Evolutionary conservation across 1,140 invertebrate genomes (phyloP).

Genomic region (Rhizoglyphus robini): DNA sequence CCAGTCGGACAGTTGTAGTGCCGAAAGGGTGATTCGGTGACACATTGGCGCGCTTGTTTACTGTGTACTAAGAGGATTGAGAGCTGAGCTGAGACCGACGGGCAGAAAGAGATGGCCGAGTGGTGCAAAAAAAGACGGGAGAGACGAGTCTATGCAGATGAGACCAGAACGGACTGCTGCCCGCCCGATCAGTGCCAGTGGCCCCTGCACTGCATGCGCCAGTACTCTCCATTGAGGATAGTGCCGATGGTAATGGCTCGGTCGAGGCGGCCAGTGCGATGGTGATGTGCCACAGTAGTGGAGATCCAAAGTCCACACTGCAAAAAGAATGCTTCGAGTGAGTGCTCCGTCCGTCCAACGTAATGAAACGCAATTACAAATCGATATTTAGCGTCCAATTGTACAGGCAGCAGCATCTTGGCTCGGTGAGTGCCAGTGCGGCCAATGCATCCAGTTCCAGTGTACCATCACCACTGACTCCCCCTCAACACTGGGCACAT

Average conservation of each 20-base stretch:
- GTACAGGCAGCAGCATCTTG: slow-evolving; percentile 8
- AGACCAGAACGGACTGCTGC: too few relatives aligned
- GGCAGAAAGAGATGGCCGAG: neutral
- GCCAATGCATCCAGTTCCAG: neutral
- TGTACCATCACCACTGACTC: neutral
- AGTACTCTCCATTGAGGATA: neutral
- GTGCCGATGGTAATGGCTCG: neutral
- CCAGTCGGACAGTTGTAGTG: too few relatives aligned
- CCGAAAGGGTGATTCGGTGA: neutral
- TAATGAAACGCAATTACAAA: slow-evolving; percentile 15
- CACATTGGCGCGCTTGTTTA: slow-evolving; percentile 7
- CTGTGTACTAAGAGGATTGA: slow-evolving; percentile 8
- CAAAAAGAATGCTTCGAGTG: neutral
- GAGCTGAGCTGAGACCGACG: neutral
- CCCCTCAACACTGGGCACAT: neutral
- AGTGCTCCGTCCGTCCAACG: neutral
- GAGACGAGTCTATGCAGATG: slow-evolving; percentile 15
- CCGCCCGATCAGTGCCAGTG: neutral
- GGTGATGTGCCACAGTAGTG: neutral
- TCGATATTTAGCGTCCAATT: slow-evolving; percentile 11
- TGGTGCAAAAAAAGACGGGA: neutral
- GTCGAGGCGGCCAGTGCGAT: neutral
- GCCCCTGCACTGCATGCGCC: neutral
- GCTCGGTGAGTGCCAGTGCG: neutral
- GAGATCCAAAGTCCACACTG: neutral